A percentile compares a stretch with the other conserved stretches of the same genome.
phyloP scores from a whole-genome alignment of 1,140 invertebrate species.

The Choristoneura fumiferana region DNA sequence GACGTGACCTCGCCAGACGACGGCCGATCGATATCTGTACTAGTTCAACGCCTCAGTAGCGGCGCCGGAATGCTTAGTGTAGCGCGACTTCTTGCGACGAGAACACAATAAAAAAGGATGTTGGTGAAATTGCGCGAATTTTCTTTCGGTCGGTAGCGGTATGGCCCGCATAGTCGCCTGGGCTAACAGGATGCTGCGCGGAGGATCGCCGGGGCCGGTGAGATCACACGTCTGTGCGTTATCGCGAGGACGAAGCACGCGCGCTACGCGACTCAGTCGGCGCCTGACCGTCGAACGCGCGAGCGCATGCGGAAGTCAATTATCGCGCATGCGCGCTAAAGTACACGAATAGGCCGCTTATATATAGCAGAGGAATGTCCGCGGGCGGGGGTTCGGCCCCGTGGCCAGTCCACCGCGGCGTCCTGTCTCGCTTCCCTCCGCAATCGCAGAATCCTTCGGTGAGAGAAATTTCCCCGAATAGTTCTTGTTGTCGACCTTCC shows the following conservation, averaged over 20 bases:
- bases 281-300: slow-evolving; percentile 68
- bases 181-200: slow-evolving; percentile 62
- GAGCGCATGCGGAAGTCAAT: slow-evolving; percentile 72
- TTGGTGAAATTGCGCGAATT: slow-evolving; percentile 28
- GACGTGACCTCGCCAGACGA: slow-evolving; percentile 69
- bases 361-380: slow-evolving; percentile 73
- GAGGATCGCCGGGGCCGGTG: slow-evolving; percentile 71
- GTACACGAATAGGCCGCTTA: slow-evolving; percentile 71
- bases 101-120: slow-evolving; percentile 39
- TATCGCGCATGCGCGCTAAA: slow-evolving; percentile 67
- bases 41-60: slow-evolving; percentile 46
- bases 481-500: slow-evolving; percentile 45
- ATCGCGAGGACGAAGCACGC: slow-evolving; percentile 49
- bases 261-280: slow-evolving; percentile 62
- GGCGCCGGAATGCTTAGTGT: slow-evolving; percentile 54
- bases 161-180: slow-evolving; percentile 55
- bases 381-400: slow-evolving; percentile 80
- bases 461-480: slow-evolving; percentile 51
- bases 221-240: slow-evolving; percentile 69
- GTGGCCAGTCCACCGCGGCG: slow-evolving; percentile 83
- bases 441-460: slow-evolving; percentile 71
- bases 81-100: slow-evolving; percentile 50
- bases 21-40: slow-evolving; percentile 61
- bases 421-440: slow-evolving; percentile 77
- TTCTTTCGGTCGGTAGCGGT: slow-evolving; percentile 22